Base-by-base conservation (phyloP, 2,888 invertebrate species). In the Archaeoteleia sp. region DNA sequence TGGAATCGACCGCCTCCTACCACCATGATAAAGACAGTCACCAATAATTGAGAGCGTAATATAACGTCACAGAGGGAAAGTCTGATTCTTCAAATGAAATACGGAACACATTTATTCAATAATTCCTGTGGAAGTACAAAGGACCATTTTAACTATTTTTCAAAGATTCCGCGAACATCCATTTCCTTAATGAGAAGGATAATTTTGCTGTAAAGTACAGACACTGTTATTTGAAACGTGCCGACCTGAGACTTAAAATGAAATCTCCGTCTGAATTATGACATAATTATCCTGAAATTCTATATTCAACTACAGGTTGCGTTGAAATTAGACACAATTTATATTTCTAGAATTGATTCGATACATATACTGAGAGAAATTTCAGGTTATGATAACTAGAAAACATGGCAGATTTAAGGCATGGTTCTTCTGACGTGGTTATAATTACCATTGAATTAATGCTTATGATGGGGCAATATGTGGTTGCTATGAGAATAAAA, bases 1-100 rank as follows among this genome's bases (percentile, higher is more conserved):
- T 43, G 15, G 49, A 63, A 63, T 63, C 55, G 49, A 55, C 49
- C 39, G 55, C 39, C 54, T 62, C 48, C 53, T 48, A 27, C 54
- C 35, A 49, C 45, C 63, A 17, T 39, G 63, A 63, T 63, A 63
- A 63, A 63, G 63, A 55, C 55, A 37, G 63, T 14, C 57, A 40
- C 37, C 55, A 65, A 65, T 65, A 51, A 65, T 57, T 49, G 57
- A 63, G 37, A 55, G 27, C 37, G 51, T 63, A 48, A 63, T 63
- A 63, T 63, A 51, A 55, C 51, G 63, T 57, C 55, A 45, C 34
- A 51, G 43, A 49, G 49, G 57, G 49, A 57, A 40, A 65, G 30
- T 57, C 29, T 39, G n/a, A 39, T n/a, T 39, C 13, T 27, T 13
- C 49, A 15, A 53, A 57, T 57, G 53, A 65, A 57, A 65, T 49